Evolutionary conservation across 37 sponge, comb jelly and placozoan genomes (phyloP), one percentile per base, ranked within the genome.

Genomic region (Halichondria panicea): DNA sequence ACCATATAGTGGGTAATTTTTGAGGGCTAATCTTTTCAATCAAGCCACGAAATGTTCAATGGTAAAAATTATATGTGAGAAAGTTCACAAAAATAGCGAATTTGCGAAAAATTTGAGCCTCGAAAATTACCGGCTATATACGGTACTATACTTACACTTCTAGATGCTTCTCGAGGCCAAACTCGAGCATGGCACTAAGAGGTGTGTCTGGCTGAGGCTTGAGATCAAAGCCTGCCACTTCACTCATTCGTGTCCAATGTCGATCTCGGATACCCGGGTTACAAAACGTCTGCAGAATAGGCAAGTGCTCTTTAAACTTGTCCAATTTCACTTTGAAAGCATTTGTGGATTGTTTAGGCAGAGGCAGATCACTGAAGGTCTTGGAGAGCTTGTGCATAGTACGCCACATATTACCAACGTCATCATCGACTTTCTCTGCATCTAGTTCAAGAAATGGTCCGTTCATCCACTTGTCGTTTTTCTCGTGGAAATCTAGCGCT

Each of bases 391-490:
- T 94, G 89, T 92, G 86, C 95, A 98, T 95, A 12, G 81, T 76
- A 35, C 93, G 70, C 93, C 90, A 94, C 88, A 94, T 93, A 71
- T 70, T 86, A 1, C 90, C 91, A 4, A 89, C 76, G 7, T 98
- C 99, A 53, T 98, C 95, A 60, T 93, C 87, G 45, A 98, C 88
- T 40, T 81, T 39, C 74, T 98, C 95, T 52, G 95, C 93, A 84
- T 98, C 80, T 43, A 98, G 75, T 13, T 89, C 78, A 63, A 95
- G 56, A 81, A 98, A 95, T 5, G 95, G 89, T 55, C 95, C 95
- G 67, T 98, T 98, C 78, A 95, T 84, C 99, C 99, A 98, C 40
- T 62, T 71, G 13, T 98, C 99, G 38, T 98, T 80, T 32, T 91
- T 88, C 66, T 84, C 81, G 31, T 89, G 66, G 78, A 87, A 94